Percentiles rank a stretch among this genome's conserved stretches.
phyloP scores from a whole-genome alignment of 2,113 vertebrate species.

The Apaloderma vittatum region DNA sequence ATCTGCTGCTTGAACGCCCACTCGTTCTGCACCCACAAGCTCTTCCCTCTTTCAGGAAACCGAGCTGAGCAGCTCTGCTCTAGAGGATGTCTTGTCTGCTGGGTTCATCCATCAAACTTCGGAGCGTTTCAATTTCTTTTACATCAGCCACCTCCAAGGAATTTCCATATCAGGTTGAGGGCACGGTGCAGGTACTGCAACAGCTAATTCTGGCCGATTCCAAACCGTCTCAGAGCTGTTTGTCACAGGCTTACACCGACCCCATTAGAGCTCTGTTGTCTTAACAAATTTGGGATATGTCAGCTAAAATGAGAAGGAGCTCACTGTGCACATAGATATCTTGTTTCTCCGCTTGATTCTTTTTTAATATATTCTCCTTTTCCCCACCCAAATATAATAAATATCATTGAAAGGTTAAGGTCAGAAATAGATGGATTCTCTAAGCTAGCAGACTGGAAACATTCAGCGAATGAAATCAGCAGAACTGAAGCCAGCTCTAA shows the following conservation, averaged over 20 bases:
- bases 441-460: slow-evolving; percentile 44
- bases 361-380: neutral
- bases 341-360: neutral
- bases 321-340: neutral
- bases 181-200: too few relatives aligned
- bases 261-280: slow-evolving; percentile 13
- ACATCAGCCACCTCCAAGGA: neutral
- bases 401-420: slow-evolving; percentile 43
- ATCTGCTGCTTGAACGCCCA: neutral
- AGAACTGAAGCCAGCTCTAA: slow-evolving; percentile 28
- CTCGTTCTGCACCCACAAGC: neutral
- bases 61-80: neutral
- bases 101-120: neutral
- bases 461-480: neutral
- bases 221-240: neutral
- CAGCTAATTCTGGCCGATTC: neutral
- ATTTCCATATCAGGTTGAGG: neutral
- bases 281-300: slow-evolving; percentile 27
- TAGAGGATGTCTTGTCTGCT: neutral
- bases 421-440: slow-evolving; percentile 49
- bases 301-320: slow-evolving; percentile 1
- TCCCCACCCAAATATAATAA: slow-evolving; percentile 24
- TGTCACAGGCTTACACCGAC: slow-evolving; percentile 1
- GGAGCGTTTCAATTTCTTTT: neutral
- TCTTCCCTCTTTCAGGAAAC: neutral